Conservation (phyloP, 2,113 vertebrate species). For the Ginglymostoma cirratum region DNA sequence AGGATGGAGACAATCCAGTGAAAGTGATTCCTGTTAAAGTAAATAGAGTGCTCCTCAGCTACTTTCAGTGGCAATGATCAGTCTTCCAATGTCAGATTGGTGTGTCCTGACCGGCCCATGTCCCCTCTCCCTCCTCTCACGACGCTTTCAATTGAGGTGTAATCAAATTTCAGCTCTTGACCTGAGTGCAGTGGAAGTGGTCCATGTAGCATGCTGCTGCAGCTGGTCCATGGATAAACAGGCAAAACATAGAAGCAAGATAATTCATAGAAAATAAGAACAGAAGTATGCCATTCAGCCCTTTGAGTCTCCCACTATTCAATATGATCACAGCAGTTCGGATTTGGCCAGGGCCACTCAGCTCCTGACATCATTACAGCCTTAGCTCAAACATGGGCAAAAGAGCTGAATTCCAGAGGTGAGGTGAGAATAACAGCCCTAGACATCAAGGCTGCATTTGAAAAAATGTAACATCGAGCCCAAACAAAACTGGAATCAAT, state of each 20-base stretch:
- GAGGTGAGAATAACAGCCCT: too few relatives aligned
- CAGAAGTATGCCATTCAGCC: too few relatives aligned
- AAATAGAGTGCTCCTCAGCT: neutral
- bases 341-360: too few relatives aligned
- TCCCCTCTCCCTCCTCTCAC: neutral
- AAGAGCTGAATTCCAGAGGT: too few relatives aligned
- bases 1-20: neutral
- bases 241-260: neutral
- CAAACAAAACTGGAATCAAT: too few relatives aligned
- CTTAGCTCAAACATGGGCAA: too few relatives aligned
- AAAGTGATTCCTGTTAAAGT: neutral
- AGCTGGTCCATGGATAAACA: neutral
- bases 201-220: neutral
- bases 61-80: neutral
- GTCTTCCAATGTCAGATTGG: neutral
- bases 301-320: too few relatives aligned
- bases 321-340: too few relatives aligned
- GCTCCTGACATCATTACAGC: too few relatives aligned
- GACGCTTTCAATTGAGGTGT: neutral
- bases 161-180: neutral
- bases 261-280: too few relatives aligned
- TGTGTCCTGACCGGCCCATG: neutral
- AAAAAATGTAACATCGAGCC: too few relatives aligned
- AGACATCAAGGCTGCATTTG: too few relatives aligned
- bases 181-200: neutral